A percentile compares a stretch with the other conserved stretches of the same genome.
phyloP scores from a whole-genome alignment of 2,888 invertebrate species.

The Pinctada fucata region DNA sequence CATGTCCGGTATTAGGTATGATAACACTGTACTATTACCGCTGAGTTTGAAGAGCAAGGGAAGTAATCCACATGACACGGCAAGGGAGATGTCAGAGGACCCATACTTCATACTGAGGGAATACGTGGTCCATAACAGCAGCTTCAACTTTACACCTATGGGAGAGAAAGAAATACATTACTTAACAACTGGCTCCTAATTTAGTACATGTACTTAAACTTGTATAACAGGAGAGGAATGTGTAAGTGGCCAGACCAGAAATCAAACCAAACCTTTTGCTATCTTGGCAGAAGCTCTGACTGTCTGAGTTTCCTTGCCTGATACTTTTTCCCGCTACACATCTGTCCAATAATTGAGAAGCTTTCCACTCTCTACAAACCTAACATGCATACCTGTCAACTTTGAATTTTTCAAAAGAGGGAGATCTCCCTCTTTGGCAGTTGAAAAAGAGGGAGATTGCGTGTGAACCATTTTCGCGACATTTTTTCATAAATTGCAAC shows the following conservation, averaged over 20 bases:
- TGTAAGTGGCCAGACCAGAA: not conserved
- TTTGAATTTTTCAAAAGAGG: no score
- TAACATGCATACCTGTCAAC: no score
- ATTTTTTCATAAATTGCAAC: no score
- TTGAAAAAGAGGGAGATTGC: no score
- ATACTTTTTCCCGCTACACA: no score
- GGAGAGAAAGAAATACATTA: not conserved
- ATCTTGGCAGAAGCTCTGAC: not conserved
- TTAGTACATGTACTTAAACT: not conserved
- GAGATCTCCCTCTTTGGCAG: no score
- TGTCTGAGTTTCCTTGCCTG: no score
- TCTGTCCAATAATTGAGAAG: no score
- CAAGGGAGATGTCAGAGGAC: constrained; percentile 80
- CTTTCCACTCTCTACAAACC: no score
- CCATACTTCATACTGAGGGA: constrained; percentile 80
- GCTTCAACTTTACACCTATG: constrained; percentile 74
- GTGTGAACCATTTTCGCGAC: no score
- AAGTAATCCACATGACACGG: constrained; percentile 80
- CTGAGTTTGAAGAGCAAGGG: constrained; percentile 78
- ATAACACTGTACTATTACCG: constrained; percentile 67
- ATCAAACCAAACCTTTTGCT: not conserved
- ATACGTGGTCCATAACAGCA: constrained; percentile 80
- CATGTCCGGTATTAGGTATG: constrained; percentile 60
- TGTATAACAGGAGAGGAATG: not conserved
- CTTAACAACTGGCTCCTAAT: no score